phyloP scores from a whole-genome alignment of 1,140 invertebrate genomes.

The Heliconius melpomene region DNA sequence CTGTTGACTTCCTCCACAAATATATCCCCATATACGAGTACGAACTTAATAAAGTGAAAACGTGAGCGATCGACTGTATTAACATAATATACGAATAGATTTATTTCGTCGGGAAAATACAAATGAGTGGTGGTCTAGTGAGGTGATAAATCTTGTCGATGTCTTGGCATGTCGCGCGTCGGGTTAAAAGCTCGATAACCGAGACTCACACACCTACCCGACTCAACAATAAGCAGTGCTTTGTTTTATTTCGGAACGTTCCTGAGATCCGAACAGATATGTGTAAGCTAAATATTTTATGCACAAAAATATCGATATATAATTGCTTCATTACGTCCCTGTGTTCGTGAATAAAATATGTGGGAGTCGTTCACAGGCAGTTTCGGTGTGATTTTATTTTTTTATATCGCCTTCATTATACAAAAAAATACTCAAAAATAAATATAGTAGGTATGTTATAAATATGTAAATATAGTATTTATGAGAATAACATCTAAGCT shows the following conservation, averaged over 20 bases:
- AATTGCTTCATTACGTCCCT: constrained; percentile 81
- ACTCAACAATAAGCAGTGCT: constrained; percentile 76
- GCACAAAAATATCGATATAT: constrained; percentile 82
- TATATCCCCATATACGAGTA: neutral
- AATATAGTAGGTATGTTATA: too few species aligned
- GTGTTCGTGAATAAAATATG: constrained; percentile 80
- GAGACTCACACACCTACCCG: constrained; percentile 75
- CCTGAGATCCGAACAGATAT: constrained; percentile 63
- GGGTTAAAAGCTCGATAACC: constrained; percentile 80
- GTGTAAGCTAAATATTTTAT: constrained; percentile 78
- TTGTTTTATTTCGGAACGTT: constrained; percentile 74
- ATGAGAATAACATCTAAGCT: too few species aligned
- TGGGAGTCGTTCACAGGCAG: constrained; percentile 76
- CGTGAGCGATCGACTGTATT: neutral
- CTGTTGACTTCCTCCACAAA: neutral
- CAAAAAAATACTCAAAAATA: too few species aligned
- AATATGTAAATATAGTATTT: too few species aligned
- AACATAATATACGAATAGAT: constrained; percentile 38
- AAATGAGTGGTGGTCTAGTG: constrained; percentile 78
- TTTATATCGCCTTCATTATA: neutral
- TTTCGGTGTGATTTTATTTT: constrained; percentile 25
- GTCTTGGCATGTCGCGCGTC: constrained; percentile 76
- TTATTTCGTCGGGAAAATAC: constrained; percentile 72
- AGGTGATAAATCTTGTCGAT: constrained; percentile 78
- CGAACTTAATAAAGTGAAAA: constrained; percentile 6